Percentiles rank a stretch among this genome's conserved stretches.
Evolutionary conservation across 2,888 invertebrate genomes (phyloP).

Genomic region (Drosophila peninsularis): DNA sequence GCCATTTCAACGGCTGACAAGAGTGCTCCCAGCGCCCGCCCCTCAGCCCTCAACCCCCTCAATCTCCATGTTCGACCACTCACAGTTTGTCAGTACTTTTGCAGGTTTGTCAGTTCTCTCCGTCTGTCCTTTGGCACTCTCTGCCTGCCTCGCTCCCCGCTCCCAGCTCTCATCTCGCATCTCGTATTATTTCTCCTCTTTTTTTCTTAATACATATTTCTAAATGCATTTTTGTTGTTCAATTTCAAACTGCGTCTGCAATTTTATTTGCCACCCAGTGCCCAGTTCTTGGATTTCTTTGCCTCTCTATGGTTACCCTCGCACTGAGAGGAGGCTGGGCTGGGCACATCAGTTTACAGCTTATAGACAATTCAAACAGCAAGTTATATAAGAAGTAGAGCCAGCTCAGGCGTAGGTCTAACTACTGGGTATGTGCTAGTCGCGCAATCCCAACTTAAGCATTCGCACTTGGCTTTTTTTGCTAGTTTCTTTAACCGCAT

Average conservation of each 20-base stretch:
- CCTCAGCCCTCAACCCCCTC: constrained; percentile 2
- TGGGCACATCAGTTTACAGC: too few relatives aligned
- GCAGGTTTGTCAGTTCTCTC: constrained; percentile 60
- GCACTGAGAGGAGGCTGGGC: not conserved
- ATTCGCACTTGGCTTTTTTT: constrained; percentile 3
- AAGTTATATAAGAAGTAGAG: too few relatives aligned
- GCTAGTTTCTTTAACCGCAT: constrained; percentile 31
- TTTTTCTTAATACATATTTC: constrained; percentile 63
- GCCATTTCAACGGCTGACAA: constrained; percentile 72
- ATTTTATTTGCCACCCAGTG: constrained; percentile 65
- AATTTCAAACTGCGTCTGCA: constrained; percentile 77
- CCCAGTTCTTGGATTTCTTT: constrained; percentile 22
- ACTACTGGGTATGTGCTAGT: not conserved
- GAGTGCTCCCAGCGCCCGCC: not conserved
- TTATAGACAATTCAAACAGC: too few relatives aligned
- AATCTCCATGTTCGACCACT: constrained; percentile 48
- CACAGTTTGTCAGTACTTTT: constrained; percentile 66
- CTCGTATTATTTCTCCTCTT: constrained; percentile 33
- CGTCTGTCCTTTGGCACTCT: constrained; percentile 13
- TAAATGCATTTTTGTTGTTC: constrained; percentile 80
- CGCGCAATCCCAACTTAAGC: not conserved
- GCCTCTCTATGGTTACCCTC: too few relatives aligned
- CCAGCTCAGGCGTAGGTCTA: too few relatives aligned
- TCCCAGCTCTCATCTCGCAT: constrained; percentile 13
- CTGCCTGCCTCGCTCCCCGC: not conserved